phyloP scores from a whole-genome alignment of 2,888 invertebrate species.

The Oligia fasciuncula region DNA sequence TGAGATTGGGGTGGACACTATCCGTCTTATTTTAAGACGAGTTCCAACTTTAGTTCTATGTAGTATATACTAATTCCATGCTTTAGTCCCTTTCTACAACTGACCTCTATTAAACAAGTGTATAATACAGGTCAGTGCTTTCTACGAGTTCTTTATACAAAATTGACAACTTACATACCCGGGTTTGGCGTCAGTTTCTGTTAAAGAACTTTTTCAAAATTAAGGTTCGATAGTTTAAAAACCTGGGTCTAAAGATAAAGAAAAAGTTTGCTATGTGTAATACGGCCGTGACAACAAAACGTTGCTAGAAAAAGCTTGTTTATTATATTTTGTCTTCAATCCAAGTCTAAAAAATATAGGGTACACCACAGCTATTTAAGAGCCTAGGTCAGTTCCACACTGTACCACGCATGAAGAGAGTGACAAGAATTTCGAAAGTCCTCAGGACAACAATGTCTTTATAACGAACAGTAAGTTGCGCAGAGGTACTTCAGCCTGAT shows the following conservation, averaged over 20 bases:
- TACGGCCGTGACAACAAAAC: too few relatives aligned
- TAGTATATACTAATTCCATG: not conserved
- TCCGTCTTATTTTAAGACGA: not conserved
- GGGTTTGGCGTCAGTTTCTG: too few relatives aligned
- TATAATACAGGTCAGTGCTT: not conserved
- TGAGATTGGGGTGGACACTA: not conserved
- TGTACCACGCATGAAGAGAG: slow-evolving; percentile 34
- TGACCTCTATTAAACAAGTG: too few relatives aligned
- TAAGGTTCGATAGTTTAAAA: not conserved
- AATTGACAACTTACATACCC: not conserved
- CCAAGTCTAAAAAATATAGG: not conserved
- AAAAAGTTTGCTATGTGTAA: not conserved
- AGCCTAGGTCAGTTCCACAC: slow-evolving; percentile 33
- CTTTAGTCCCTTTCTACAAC: not conserved
- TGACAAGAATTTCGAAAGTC: slow-evolving; percentile 57
- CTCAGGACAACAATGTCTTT: slow-evolving; percentile 74
- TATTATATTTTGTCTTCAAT: not conserved
- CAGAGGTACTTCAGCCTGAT: slow-evolving; percentile 65
- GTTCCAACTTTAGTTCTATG: not conserved
- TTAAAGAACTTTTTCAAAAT: not conserved
- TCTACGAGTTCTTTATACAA: not conserved
- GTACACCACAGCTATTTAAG: not conserved
- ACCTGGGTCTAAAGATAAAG: not conserved
- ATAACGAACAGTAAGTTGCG: slow-evolving; percentile 70
- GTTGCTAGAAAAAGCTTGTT: not conserved